phyloP scores from a whole-genome alignment of 2,888 invertebrate species.

The Ametastegia equiseti region DNA sequence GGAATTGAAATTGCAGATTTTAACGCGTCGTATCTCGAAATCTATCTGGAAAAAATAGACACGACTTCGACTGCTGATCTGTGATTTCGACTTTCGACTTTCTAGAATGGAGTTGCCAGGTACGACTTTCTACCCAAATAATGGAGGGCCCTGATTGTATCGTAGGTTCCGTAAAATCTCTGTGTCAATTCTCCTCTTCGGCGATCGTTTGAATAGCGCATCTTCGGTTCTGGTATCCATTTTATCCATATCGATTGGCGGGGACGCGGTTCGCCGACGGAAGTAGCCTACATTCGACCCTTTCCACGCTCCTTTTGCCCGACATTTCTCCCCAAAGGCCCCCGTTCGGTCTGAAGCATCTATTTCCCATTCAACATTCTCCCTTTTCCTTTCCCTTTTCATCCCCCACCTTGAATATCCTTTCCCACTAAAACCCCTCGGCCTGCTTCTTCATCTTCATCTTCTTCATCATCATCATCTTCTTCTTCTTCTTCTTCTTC shows the following conservation, averaged over 20 bases:
- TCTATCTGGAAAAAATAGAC: no score
- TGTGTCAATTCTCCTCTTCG: constrained; percentile 50
- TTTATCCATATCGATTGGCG: constrained; percentile 75
- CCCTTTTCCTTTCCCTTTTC: constrained; percentile 54
- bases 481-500: constrained; percentile 43
- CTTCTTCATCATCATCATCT: no score
- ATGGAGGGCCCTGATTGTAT: no score
- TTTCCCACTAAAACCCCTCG: not conserved
- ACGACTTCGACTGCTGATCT: no score
- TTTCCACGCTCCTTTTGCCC: constrained; percentile 55
- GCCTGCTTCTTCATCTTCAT: no score
- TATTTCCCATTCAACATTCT: constrained; percentile 69
- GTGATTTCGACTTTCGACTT: no score
- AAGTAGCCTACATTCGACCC: constrained; percentile 71
- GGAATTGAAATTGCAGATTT: no score
- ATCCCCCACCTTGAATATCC: not conserved
- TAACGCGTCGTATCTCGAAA: no score
- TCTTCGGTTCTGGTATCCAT: not conserved
- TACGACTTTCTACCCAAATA: no score
- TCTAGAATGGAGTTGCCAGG: no score
- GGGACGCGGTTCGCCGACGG: constrained; percentile 72
- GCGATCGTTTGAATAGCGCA: constrained; percentile 26
- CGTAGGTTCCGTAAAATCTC: not conserved
- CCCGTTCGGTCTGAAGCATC: constrained; percentile 52
- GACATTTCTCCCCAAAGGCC: constrained; percentile 50